Evolutionary conservation across 53 echinoderm and acorn worm genomes (phyloP).

Genomic region (Temnopleurus reevesii): DNA sequence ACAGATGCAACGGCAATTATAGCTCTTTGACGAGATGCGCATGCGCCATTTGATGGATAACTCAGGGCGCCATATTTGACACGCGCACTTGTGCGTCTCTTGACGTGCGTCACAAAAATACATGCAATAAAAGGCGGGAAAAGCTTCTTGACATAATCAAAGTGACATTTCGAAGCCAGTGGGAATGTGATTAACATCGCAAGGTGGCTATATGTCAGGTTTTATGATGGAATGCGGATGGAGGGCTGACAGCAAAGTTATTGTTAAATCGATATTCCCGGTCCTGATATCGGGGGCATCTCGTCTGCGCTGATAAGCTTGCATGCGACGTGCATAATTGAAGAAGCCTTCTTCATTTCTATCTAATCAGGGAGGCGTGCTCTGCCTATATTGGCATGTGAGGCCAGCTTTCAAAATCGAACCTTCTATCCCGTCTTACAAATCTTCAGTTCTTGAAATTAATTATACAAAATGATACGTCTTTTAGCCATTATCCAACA

Average conservation of each 20-base stretch:
- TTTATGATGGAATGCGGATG: background rate
- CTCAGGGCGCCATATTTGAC: background rate
- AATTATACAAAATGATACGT: too few relatives aligned
- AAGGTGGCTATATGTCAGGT: background rate
- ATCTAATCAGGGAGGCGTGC: background rate
- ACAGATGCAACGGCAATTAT: background rate
- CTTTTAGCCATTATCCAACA: too few relatives aligned
- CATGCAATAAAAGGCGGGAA: background rate
- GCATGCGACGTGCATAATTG: slow-evolving; percentile 6
- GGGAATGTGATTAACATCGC: slow-evolving; percentile 16
- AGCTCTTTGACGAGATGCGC: background rate
- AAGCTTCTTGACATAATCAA: background rate
- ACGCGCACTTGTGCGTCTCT: background rate
- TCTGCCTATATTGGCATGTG: too few relatives aligned
- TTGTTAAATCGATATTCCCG: slow-evolving; percentile 32
- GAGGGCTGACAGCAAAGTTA: slow-evolving; percentile 26
- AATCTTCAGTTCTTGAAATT: too few relatives aligned
- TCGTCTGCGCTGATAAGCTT: slow-evolving; percentile 1
- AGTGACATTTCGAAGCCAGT: slow-evolving; percentile 1
- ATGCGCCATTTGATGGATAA: slow-evolving; percentile 14
- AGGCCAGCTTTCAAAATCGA: too few relatives aligned
- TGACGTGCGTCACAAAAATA: background rate
- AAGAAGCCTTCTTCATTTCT: background rate
- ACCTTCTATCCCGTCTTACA: too few relatives aligned
- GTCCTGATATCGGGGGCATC: background rate